Conservation (phyloP, 2,888 invertebrate species). For the Drosophila setosimentum region DNA sequence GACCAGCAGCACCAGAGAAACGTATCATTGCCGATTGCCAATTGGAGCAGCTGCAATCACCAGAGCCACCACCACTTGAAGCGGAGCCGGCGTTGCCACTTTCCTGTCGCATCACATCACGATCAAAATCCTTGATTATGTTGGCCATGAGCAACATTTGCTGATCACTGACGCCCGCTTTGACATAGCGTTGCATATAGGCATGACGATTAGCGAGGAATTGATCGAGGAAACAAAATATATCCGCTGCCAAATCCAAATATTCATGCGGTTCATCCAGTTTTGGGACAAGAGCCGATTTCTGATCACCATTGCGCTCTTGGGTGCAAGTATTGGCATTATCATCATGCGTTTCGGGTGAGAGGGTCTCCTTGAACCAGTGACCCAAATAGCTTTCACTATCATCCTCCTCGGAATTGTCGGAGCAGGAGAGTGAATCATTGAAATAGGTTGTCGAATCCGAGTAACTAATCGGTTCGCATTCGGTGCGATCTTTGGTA, state of each 20-base stretch:
- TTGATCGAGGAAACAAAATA: slow-evolving; percentile 94
- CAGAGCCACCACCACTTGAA: slow-evolving; percentile 18
- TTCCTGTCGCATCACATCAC: slow-evolving; percentile 94
- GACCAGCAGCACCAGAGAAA: slow-evolving; percentile 84
- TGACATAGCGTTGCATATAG: slow-evolving; percentile 89
- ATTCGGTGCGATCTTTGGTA: slow-evolving; percentile 91
- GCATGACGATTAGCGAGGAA: slow-evolving; percentile 87
- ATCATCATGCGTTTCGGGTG: slow-evolving; percentile 87
- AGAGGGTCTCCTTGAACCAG: slow-evolving; percentile 97
- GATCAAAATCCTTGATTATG: slow-evolving; percentile 95
- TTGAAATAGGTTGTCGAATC: slow-evolving; percentile 98
- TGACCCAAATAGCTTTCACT: slow-evolving; percentile 88
- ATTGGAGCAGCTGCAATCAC: slow-evolving; percentile 71
- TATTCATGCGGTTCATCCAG: slow-evolving; percentile 94
- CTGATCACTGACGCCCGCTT: slow-evolving; percentile 91
- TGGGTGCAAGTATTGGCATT: slow-evolving; percentile 86
- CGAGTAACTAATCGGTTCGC: slow-evolving; percentile 93
- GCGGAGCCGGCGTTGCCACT: slow-evolving; percentile 86
- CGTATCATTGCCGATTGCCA: slow-evolving; percentile 85
- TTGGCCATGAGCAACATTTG: slow-evolving; percentile 95
- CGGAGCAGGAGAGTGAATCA: slow-evolving; percentile 96
- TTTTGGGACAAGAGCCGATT: slow-evolving; percentile 88
- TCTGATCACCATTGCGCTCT: slow-evolving; percentile 86
- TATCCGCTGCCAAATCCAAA: slow-evolving; percentile 93
- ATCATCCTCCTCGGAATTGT: slow-evolving; percentile 94